Evolutionary conservation across 2,888 invertebrate species (phyloP).

Genomic region (Galeruca laticollis): DNA sequence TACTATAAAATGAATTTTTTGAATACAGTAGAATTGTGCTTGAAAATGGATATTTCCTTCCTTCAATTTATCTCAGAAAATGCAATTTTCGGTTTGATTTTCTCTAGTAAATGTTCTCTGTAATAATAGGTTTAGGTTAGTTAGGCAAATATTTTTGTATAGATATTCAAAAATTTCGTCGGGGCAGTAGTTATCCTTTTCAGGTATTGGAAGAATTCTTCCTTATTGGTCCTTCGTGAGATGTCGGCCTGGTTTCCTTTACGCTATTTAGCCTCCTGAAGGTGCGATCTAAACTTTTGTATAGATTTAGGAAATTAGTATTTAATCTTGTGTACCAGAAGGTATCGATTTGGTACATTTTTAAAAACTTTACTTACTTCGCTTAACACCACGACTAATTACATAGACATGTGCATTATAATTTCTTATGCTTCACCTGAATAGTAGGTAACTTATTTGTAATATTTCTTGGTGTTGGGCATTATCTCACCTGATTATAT

Average conservation of each 20-base stretch:
- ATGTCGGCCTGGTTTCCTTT: conserved; percentile 64
- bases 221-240: conserved; percentile 64
- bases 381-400: conserved; percentile 15
- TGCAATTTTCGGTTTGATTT: conserved; percentile 39
- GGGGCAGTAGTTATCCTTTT: conserved; percentile 66
- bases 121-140: conserved; percentile 44
- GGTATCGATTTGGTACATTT: conserved; percentile 25
- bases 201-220: conserved; percentile 64
- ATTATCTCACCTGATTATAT: conserved; percentile 23
- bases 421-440: neutral
- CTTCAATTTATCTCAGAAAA: neutral
- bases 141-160: conserved; percentile 26
- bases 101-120: conserved; percentile 30
- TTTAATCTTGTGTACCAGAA: conserved; percentile 28
- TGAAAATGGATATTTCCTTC: neutral
- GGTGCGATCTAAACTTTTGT: conserved; percentile 64
- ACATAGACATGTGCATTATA: neutral
- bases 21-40: no score
- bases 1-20: no score
- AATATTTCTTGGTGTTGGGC: conserved; percentile 15
- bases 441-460: neutral
- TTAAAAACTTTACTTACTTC: conserved; percentile 9
- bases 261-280: conserved; percentile 63
- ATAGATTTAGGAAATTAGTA: conserved; percentile 53
- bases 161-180: conserved; percentile 54